Conservation (phyloP, 2,888 invertebrate genomes). For the Agrochola lychnidis region DNA sequence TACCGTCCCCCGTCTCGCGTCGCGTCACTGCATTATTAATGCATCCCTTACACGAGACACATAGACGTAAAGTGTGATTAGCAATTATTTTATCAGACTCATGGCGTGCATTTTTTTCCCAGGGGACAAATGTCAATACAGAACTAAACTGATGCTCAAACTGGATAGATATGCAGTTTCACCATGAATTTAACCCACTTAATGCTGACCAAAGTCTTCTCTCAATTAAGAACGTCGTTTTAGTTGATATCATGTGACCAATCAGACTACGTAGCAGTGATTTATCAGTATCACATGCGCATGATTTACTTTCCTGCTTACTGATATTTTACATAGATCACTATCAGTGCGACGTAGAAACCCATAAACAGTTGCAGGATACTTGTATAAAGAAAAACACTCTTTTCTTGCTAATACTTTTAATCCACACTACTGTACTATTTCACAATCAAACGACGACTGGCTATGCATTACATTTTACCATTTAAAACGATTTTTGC, state of each 20-base stretch:
- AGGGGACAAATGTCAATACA: not conserved
- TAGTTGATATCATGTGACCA: not conserved
- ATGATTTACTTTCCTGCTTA: not conserved
- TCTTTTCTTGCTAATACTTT: no score
- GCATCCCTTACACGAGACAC: constrained; percentile 77
- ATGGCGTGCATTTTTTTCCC: not conserved
- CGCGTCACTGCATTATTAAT: constrained; percentile 88
- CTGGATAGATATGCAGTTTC: not conserved
- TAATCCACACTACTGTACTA: no score
- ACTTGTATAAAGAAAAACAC: no score
- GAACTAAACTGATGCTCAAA: not conserved
- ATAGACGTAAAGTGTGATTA: constrained; percentile 55
- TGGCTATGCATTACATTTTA: no score
- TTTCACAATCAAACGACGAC: no score
- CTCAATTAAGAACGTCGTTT: not conserved
- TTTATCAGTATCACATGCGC: not conserved
- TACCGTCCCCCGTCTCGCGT: constrained; percentile 75
- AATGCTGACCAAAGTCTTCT: not conserved
- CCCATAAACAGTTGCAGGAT: not conserved
- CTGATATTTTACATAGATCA: not conserved
- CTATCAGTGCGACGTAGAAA: not conserved
- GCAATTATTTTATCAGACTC: not conserved
- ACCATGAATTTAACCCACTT: not conserved
- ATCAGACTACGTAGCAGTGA: not conserved
- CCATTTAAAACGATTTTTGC: no score